Percentiles rank a stretch among this genome's conserved stretches.
Evolutionary conservation across 2,113 vertebrate genomes (phyloP).

Genomic region (Cyphomyrus plagiostoma): DNA sequence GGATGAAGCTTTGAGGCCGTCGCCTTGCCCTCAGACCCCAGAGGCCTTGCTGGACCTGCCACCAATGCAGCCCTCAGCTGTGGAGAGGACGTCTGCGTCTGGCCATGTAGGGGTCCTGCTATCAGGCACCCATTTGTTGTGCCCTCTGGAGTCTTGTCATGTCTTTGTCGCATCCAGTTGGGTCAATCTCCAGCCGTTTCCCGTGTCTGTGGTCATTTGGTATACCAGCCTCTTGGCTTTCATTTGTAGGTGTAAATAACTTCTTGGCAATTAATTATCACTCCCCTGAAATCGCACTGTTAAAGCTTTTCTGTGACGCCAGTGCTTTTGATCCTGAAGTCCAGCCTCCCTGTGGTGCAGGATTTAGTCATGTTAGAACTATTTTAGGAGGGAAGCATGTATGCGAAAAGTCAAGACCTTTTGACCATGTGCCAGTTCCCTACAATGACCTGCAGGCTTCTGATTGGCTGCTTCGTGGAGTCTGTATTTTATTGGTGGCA

Average conservation of each 20-base stretch:
- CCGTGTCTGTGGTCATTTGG: neutral
- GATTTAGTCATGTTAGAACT: neutral
- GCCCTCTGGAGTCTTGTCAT: slow-evolving; percentile 19
- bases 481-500: neutral
- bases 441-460: neutral
- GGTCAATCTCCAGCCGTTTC: neutral
- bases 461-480: neutral
- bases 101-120: slow-evolving; percentile 76
- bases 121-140: neutral
- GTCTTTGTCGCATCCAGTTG: slow-evolving; percentile 25
- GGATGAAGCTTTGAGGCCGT: slow-evolving; percentile 45
- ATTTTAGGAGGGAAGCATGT: neutral
- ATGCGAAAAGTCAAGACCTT: neutral
- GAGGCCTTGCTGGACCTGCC: slow-evolving; percentile 53
- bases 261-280: slow-evolving; percentile 16
- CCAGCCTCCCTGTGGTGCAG: neutral
- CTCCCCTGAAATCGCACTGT: slow-evolving; percentile 19
- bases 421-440: neutral
- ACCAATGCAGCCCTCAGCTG: slow-evolving; percentile 50
- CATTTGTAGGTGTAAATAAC: slow-evolving; percentile 1
- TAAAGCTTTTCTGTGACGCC: neutral
- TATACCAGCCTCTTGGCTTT: neutral
- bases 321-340: neutral
- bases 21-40: slow-evolving; percentile 41
- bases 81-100: slow-evolving; percentile 78